Evolutionary conservation across 2,113 vertebrate species (phyloP), one percentile per base, ranked within the genome.

Genomic region (Oreotragus oreotragus): DNA sequence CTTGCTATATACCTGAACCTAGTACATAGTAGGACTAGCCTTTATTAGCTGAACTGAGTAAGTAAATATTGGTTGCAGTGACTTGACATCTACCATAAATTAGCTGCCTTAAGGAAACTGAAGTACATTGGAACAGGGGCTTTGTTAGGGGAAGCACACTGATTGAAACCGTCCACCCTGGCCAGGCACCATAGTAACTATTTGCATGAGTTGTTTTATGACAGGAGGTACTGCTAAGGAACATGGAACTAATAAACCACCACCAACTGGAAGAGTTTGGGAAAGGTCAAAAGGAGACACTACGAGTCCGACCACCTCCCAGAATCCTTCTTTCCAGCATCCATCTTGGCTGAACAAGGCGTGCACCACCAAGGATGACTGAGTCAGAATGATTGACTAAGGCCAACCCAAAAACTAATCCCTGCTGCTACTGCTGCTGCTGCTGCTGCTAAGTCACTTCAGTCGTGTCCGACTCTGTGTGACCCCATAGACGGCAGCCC

Each of bases 21-120:
- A 51, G 7, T 9, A 90, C 30, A 36, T 16, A 43, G 45, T 64
- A 96, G 5, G 4, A 19, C 28, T 73, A 49, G 7, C 7, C 3
- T 94, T 76, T 84, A 45, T 84, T 90, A 95, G 33, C 1, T 81
- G 84, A 77, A 77, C 43, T 33, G 6, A 39, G 6, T 81, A 17
- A 96, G 70, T 95, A 95, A 94, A 84, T 79, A 92, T 51, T 79
- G 15, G 43, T 94, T 60, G 55, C 36, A 89, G 12, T 27, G 84
- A 85, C 7, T 88, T 85, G 19, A 95, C 15, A 64, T 47, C 33
- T 70, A 79, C 64, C 33, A 62, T 87, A 96, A 79, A 66, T 76
- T 49, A 85, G 36, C 55, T 92, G 47, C 6, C 58, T 92, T 90
- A 47, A 91, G 49, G 58, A 77, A 45, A 47, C 36, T 57, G 15